A percentile compares a stretch with the other conserved stretches of the same genome.
phyloP scores from a whole-genome alignment of 2,888 invertebrate species.

The Drosophila suboccidentalis region DNA sequence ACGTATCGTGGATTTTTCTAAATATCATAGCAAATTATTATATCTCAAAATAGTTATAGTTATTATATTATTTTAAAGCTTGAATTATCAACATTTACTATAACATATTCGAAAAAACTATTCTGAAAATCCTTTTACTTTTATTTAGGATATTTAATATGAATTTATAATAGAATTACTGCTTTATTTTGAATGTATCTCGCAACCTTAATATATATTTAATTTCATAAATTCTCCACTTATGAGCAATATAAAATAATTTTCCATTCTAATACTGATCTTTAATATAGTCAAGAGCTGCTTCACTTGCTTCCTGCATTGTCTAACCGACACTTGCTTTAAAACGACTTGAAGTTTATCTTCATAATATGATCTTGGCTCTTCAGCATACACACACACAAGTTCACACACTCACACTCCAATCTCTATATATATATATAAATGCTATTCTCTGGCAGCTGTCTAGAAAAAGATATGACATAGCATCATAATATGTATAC shows the following conservation, averaged over 20 bases:
- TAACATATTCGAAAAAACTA: background rate
- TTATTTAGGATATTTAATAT: background rate
- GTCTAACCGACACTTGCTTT: constrained; percentile 39
- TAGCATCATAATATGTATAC: constrained; percentile 60
- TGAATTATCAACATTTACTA: too few relatives aligned
- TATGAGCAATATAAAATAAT: constrained; percentile 6
- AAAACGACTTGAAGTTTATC: constrained; percentile 45
- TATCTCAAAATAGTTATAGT: too few relatives aligned
- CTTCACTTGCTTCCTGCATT: constrained; percentile 50
- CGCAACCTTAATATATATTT: background rate
- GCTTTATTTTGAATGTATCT: background rate
- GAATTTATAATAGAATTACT: background rate
- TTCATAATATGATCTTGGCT: constrained; percentile 47
- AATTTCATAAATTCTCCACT: constrained; percentile 6
- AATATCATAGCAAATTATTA: too few relatives aligned
- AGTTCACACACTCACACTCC: background rate
- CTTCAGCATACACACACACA: constrained; percentile 33
- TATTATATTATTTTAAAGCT: too few relatives aligned
- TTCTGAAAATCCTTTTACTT: background rate
- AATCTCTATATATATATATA: constrained; percentile 5
- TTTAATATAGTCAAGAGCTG: constrained; percentile 9
- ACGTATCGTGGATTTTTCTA: too few relatives aligned
- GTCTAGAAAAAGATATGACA: constrained; percentile 68
- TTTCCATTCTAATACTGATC: constrained; percentile 1
- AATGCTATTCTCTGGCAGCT: constrained; percentile 56